Percentiles rank a stretch among this genome's conserved stretches.
These are phyloP conservation scores for Tanytarsus gracilentus DNA, from an alignment of 2,888 invertebrate species.

Conservation along the genomic window DNA sequence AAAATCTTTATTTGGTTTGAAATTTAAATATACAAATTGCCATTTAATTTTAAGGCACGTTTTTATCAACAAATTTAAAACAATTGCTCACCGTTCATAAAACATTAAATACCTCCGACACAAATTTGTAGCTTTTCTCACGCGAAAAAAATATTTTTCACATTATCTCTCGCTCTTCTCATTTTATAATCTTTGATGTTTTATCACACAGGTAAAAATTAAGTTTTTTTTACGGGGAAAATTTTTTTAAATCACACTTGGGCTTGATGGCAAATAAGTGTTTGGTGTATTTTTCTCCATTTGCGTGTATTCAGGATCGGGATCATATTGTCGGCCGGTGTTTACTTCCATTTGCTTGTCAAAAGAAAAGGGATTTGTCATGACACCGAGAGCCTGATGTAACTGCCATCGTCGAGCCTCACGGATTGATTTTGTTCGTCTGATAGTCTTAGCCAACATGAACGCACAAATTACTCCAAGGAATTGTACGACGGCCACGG, in stretches of 20 bases:
- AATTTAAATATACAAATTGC: no score
- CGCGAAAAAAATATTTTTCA: no score
- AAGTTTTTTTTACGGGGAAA: no score
- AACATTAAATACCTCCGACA: no score
- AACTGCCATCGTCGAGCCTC: slow-evolving; percentile 60
- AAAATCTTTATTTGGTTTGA: no score
- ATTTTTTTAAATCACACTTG: slow-evolving; percentile 41
- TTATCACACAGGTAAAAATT: no score
- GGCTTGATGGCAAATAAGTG: slow-evolving; percentile 39
- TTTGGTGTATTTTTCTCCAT: slow-evolving; percentile 36
- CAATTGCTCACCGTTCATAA: no score
- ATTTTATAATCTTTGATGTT: no score
- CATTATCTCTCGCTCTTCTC: no score
- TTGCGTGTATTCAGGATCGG: slow-evolving; percentile 40
- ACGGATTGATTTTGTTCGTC: slow-evolving; percentile 63
- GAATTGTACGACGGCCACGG: slow-evolving; percentile 75
- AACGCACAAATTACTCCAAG: slow-evolving; percentile 83
- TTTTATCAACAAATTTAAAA: no score
- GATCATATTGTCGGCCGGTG: slow-evolving; percentile 34
- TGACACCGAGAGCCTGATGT: slow-evolving; percentile 41
- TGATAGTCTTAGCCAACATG: slow-evolving; percentile 77
- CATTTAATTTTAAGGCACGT: no score
- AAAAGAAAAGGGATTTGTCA: slow-evolving; percentile 31
- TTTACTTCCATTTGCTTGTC: slow-evolving; percentile 7
- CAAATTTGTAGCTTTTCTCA: no score